Base-by-base conservation (phyloP, 2,888 invertebrate species). In the Erebia ligea region DNA sequence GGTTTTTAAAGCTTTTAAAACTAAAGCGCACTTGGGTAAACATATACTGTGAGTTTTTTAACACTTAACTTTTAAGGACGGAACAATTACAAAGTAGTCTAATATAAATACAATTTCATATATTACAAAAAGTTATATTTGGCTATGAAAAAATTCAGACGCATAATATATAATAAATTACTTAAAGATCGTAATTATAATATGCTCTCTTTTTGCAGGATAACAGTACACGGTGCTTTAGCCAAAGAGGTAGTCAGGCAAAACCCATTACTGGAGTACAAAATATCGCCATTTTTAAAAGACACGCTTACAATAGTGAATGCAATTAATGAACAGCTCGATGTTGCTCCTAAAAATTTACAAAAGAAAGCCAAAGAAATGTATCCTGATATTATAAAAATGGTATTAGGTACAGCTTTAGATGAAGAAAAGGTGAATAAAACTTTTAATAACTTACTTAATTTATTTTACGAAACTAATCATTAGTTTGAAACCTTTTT, bases 231-330 rank as follows among this genome's bases (percentile, higher is more conserved):
- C 73, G 92, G 92, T 11, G 88, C 91, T 0, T 72, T 94, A 71
- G 92, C 94, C 2, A 92, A 90, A 74, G 92, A 92, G 77, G 88
- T 94, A 9, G 86, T 94, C 0, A 86, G 86, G 25, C 92, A 92
- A 70, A 94, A 92, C 72, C 76, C 85, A 0, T 85, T 94, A 1
- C 76, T 94, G 1, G 87, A 91, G 63, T 89, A 81, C 70, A 93
- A 93, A 76, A 84, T 94, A 59, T 78, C 87, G 0, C 91, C 93
- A 0, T 80, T 85, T 1, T 73, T 94, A 1, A 80, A 86, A 1
- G 86, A 90, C 57, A 78, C 86, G 0, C 84, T 84, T 0, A 82
- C 81, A 0, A 75, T 91, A 1, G 78, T 91, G 6, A 77, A 76
- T 0, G 92, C 88, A 0, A 74, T 93, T 1, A 89, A 88, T 42